phyloP scores from a whole-genome alignment of 2,888 invertebrate genomes.

The Chirona hameri region DNA sequence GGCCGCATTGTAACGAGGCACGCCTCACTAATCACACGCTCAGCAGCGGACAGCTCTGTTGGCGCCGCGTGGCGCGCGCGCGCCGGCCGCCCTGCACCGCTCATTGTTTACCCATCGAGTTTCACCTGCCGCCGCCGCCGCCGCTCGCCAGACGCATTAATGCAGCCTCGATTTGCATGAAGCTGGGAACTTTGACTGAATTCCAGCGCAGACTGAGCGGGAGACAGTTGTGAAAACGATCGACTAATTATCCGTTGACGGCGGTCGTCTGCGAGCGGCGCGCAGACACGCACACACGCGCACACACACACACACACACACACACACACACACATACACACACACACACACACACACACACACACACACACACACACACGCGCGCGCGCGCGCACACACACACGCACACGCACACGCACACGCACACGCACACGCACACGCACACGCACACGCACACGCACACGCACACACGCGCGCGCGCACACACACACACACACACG shows the following conservation, averaged over 20 bases:
- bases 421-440: too few relatives aligned
- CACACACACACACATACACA: too few relatives aligned
- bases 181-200: background rate
- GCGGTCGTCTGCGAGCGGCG: background rate
- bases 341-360: too few relatives aligned
- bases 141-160: background rate
- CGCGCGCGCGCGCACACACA: too few relatives aligned
- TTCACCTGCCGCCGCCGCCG: conserved; percentile 1
- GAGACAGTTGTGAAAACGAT: background rate
- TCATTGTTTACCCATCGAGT: conserved; percentile 9
- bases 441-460: too few relatives aligned
- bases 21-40: background rate
- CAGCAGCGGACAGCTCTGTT: conserved; percentile 33
- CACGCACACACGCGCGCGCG: too few relatives aligned
- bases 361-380: too few relatives aligned
- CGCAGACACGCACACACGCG: too few relatives aligned
- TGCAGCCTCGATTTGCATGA: background rate
- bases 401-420: too few relatives aligned
- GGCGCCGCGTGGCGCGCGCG: conserved; percentile 26
- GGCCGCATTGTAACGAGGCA: background rate
- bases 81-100: background rate
- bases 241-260: background rate
- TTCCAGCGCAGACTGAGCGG: background rate
- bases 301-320: too few relatives aligned
- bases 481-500: too few relatives aligned